These are phyloP conservation scores for Lamellibrachia satsuma DNA, from an alignment of 2,888 invertebrate genomes.

Conservation along the genomic window DNA sequence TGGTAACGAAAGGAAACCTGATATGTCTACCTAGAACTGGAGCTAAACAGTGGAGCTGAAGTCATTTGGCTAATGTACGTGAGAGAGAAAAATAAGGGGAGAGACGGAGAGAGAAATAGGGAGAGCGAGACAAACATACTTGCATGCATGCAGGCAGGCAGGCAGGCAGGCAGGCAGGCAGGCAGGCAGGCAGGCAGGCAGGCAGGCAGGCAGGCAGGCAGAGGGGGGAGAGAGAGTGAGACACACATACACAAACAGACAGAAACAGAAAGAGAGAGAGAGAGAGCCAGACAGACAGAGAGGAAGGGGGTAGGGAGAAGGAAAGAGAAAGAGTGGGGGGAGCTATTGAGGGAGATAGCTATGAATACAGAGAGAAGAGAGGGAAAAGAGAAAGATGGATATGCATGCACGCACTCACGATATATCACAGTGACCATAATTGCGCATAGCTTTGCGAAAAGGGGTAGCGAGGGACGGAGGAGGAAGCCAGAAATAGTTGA, in stretches of 20 bases:
- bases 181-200: not conserved
- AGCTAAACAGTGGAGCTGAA: not conserved
- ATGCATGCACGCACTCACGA: not conserved
- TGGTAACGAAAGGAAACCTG: not conserved
- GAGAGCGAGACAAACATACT: not conserved
- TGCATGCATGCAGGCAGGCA: not conserved
- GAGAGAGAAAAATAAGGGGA: not conserved
- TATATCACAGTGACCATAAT: not conserved
- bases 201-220: not conserved
- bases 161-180: not conserved
- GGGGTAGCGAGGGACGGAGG: too few species aligned
- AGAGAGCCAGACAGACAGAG: too few species aligned
- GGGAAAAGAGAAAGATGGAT: too few species aligned
- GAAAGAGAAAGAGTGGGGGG: not conserved
- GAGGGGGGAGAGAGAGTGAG: not conserved
- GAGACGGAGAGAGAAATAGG: too few species aligned
- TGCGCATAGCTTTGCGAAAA: too few species aligned
- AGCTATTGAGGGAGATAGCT: not conserved
- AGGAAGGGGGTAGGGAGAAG: not conserved
- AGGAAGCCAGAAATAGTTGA: not conserved
- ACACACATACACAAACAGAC: not conserved
- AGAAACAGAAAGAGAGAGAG: not conserved
- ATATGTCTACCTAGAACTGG: not conserved
- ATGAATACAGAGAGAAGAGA: too few species aligned
- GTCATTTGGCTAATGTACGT: not conserved